Evolutionary conservation across 2,888 invertebrate genomes (phyloP), one percentile per base, ranked within the genome.

Genomic region (Agrochola litura): DNA sequence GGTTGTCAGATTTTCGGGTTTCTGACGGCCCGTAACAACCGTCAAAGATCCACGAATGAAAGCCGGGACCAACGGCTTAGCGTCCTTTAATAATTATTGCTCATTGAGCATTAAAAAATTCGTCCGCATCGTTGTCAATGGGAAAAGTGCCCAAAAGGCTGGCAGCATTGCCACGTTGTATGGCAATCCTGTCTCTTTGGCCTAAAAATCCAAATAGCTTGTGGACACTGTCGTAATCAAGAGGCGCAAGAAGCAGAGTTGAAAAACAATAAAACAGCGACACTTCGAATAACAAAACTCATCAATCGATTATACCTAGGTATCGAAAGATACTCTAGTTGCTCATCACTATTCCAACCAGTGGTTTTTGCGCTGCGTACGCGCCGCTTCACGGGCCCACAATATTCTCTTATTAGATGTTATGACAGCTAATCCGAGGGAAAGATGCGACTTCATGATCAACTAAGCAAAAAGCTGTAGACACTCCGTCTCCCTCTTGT

Each of bases 371-470:
- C 83, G 54, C 41, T 52, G 74, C 73, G 58, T 67, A 52, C 65
- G 71, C 74, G 79, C 54, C 60, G 69, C 66, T 54, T 68, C 74
- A 78, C 72, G 80, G 72, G 76, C 76, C 75, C 76, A 84, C 83
- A 84, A 81, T 85, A 85, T 89, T 86, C 86, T 87, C 81, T 82
- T 89, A 88, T 86, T 88, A 89, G 85, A 90, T 88, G 88, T 88
- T 89, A 89, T 83, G 80, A 86, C 83, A 77, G 81, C 82, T 82
- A 85, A 79, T 83, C 83, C 84, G 63, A 82, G 84, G 84, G 86
- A 88, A 84, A 85, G 82, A 82, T 83, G 78, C 73, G 69, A 76
- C 75, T 84, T 72, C 69, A 83, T 81, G 86, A 89, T 87, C 86
- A 82, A 77, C 76, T 76, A 79, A 87, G 79, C 75, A 82, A 83